Evolutionary conservation across 2,113 vertebrate genomes (phyloP), one percentile per base, ranked within the genome.

Genomic region (Erythrocercus mccallii): DNA sequence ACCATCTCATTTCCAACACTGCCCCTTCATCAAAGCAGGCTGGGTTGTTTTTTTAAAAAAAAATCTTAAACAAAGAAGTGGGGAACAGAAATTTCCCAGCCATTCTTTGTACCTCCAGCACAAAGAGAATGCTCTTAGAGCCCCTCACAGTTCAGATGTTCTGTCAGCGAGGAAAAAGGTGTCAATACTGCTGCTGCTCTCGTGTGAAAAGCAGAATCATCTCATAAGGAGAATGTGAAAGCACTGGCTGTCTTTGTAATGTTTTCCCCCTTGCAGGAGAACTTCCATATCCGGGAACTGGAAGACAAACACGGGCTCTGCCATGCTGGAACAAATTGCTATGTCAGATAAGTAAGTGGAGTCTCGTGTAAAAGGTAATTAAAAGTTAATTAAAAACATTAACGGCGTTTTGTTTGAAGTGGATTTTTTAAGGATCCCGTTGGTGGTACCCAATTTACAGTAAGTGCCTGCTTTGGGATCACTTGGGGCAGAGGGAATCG

Each of bases 251-350:
- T 31, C 42, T 93, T 85, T 93, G 76, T 96, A 95, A 95, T 92
- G 33, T 85, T 86, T 92, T 83, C 82, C 87, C 71, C 71, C 72
- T 95, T 97, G 85, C 96, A 99, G 99, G 99, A 99, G 99, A 96
- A 99, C 99, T 53, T 99, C 99, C 37, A 99, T 99, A 98, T 99
- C 99, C 35, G 99, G 99, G 92, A 99, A 99, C 97, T 99, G 99
- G 99, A 99, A 99, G 98, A 99, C 99, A 69, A 99, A 99, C 97
- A 99, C 99, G 1, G 99, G 99, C 81, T 99, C 99, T 79, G 99
- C 99, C 72, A 99, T 99, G 99, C 96, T 99, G 98, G 99, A 99
- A 96, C 99, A 99, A 98, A 99, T 99, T 68, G 99, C 99, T 94
- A 99, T 99, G 99, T 99, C 99, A 96, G 99, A 99, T 96, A 99